Conservation (phyloP, 2,888 invertebrate species). For the Epinotia nisella region DNA sequence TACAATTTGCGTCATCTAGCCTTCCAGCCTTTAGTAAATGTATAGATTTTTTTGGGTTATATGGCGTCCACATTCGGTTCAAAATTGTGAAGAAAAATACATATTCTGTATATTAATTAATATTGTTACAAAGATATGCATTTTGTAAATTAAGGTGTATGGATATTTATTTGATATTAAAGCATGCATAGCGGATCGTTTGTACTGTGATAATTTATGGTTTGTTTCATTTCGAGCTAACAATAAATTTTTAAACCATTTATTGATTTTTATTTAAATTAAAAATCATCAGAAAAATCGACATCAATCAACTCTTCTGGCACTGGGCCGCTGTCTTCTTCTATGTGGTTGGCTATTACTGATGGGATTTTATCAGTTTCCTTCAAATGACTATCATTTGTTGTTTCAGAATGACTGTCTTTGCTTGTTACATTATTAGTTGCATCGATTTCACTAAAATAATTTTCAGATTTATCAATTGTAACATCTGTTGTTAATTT, state of each 20-base stretch:
- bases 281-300: constrained; percentile 75
- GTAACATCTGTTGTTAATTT: not conserved
- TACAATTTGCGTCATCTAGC: too few relatives aligned
- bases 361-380: not conserved
- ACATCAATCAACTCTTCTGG: constrained; percentile 69
- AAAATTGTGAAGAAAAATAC: constrained; percentile 30
- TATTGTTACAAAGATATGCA: constrained; percentile 43
- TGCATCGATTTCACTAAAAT: not conserved
- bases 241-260: constrained; percentile 35
- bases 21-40: not conserved
- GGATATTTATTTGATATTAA: constrained; percentile 45
- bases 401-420: constrained; percentile 1
- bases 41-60: not conserved
- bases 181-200: constrained; percentile 42
- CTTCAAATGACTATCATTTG: constrained; percentile 19
- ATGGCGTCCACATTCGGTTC: not conserved
- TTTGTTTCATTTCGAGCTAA: constrained; percentile 43
- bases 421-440: constrained; percentile 24
- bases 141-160: constrained; percentile 42
- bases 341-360: constrained; percentile 9
- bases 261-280: constrained; percentile 51
- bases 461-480: not conserved
- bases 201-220: constrained; percentile 44
- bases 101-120: constrained; percentile 31
- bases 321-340: constrained; percentile 3